These are phyloP conservation scores for Gopherus evgoodei DNA, from an alignment of 2,113 vertebrate genomes.

Conservation along the genomic window DNA sequence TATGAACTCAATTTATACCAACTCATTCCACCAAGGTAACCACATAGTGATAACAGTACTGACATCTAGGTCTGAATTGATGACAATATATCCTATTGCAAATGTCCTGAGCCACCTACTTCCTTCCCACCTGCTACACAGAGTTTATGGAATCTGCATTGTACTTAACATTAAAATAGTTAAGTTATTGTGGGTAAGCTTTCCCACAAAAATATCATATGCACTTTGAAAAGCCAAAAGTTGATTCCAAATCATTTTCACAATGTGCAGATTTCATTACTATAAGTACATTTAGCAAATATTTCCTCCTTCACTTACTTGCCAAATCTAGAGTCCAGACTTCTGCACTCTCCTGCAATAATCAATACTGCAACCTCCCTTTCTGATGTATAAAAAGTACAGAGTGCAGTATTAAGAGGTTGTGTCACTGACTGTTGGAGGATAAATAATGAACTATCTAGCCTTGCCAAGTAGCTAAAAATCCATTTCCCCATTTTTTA, in stretches of 20 bases:
- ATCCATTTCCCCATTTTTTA: not conserved
- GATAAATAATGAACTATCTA: conserved; percentile 41
- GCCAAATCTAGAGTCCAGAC: not conserved
- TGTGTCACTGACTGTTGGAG: not conserved
- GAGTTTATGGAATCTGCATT: not conserved
- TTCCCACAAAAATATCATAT: not conserved
- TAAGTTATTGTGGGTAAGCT: not conserved
- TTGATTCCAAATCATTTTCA: not conserved
- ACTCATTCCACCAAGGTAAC: too few species aligned
- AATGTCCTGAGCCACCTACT: not conserved
- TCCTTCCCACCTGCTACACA: not conserved
- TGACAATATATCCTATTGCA: not conserved
- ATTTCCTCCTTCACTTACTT: not conserved
- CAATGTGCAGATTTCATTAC: not conserved
- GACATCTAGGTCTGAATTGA: not conserved
- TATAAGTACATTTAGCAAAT: not conserved
- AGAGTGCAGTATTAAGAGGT: not conserved
- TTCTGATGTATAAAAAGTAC: not conserved
- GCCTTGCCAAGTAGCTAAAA: conserved; percentile 16
- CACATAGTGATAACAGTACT: too few species aligned
- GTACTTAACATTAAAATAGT: not conserved
- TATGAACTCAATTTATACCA: too few species aligned
- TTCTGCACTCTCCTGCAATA: conserved; percentile 9
- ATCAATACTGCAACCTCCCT: not conserved
- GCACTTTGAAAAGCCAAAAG: not conserved